Evolutionary conservation across 2,797 vertebrate species (phyloP), one percentile per base, ranked within the genome.

Genomic region (Hephaestus fuliginosus): DNA sequence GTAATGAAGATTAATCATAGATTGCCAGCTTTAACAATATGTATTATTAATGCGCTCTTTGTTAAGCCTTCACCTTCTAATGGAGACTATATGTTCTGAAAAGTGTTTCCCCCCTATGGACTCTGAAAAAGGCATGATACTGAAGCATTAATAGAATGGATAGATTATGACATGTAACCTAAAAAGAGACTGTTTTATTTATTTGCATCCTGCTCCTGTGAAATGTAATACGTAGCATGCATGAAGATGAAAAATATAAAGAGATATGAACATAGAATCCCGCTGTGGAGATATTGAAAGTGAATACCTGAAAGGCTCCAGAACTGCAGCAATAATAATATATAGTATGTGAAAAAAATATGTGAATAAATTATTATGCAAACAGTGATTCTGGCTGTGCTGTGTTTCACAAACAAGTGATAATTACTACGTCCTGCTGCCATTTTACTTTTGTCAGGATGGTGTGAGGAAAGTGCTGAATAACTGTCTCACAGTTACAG

Each of bases 301-400:
- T 80, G 86, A 93, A 89, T 79, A 90, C 70, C 73, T 76, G 92
- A 92, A 85, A 93, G 93, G 91, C 91, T 93, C 94, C 89, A 89
- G 81, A 94, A 92, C 88, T 94, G 94, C 95, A 96, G 96, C 96
- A 96, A 96, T 96, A 96, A 96, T 94, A 95, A 93, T 91, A 94
- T 90, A 89, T 91, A 92, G 81, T 92, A 94, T 93, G 91, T 93
- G 88, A 88, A 87, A 88, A 88, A 91, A 91, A 84, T 77, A 89
- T 90, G 91, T 95, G 90, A 94, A 95, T 94, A 93, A 94, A 96
- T 90, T 86, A 95, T 94, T 94, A 92, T 95, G 91, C 91, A 87
- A 92, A 89, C 80, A 76, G 62, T 74, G 68, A 85, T 74, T 79
- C 82, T 65, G 76, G 25, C 57, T 87, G 61, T 88, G 75, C 57